A percentile compares a stretch with the other conserved stretches of the same genome.
Conservation (phyloP, 2,113 vertebrate species). For the Trichomycterus rosablanca region DNA sequence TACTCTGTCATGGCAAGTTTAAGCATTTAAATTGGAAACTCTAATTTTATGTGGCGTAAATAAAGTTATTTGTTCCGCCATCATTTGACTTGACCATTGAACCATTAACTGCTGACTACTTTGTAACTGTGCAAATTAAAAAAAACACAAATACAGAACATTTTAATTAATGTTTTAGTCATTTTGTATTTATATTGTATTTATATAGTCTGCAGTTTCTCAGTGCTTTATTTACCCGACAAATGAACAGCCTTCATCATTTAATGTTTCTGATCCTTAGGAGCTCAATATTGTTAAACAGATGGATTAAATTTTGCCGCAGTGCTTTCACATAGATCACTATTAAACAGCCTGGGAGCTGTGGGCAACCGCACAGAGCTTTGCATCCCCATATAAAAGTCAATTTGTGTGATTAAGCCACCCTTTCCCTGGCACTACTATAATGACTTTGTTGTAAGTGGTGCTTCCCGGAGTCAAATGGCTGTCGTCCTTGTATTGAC, state of each 20-base stretch:
- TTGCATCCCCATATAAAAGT: slow-evolving; percentile 58
- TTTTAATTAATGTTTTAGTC: too few species aligned
- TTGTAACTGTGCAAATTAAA: too few species aligned
- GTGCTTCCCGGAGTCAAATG: slow-evolving; percentile 54
- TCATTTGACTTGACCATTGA: too few species aligned
- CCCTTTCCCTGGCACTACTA: slow-evolving; percentile 48
- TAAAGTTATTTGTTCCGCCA: too few species aligned
- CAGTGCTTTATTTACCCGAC: slow-evolving; percentile 21
- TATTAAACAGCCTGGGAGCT: slow-evolving; percentile 61
- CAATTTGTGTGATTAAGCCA: slow-evolving; percentile 65
- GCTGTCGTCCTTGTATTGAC: slow-evolving; percentile 50
- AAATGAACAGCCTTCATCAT: slow-evolving; percentile 32
- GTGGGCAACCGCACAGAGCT: slow-evolving; percentile 41
- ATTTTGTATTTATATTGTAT: too few species aligned
- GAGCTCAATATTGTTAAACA: slow-evolving; percentile 59
- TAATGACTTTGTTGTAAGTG: slow-evolving; percentile 54
- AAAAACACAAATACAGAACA: too few species aligned
- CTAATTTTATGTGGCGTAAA: too few species aligned
- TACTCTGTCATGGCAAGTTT: too few species aligned
- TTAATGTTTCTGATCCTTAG: slow-evolving; percentile 54
- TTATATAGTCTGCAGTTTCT: neutral
- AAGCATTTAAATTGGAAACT: too few species aligned
- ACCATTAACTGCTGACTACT: too few species aligned
- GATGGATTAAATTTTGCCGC: slow-evolving; percentile 59
- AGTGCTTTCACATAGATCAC: slow-evolving; percentile 56